These are phyloP conservation scores for Arothron firmamentum DNA, from an alignment of 2,113 vertebrate species.

Conservation along the genomic window DNA sequence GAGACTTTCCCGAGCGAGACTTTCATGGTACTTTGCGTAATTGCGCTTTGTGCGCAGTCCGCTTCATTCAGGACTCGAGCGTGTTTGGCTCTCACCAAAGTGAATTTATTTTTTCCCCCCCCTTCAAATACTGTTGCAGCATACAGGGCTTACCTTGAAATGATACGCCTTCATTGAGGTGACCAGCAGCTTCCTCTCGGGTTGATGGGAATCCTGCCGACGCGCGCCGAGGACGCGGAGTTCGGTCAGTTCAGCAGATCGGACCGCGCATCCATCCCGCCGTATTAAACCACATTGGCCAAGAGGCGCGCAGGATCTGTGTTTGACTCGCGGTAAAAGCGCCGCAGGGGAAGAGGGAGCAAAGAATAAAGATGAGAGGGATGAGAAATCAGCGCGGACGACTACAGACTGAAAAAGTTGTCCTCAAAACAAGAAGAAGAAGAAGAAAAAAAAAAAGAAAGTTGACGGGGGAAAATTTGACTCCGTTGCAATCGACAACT, in stretches of 20 bases:
- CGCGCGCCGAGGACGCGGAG: constrained; percentile 46
- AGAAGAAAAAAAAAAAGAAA: constrained; percentile 46
- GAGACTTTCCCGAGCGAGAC: too few species aligned
- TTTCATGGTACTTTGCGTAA: too few species aligned
- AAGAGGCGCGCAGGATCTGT: constrained; percentile 32
- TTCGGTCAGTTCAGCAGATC: constrained; percentile 58
- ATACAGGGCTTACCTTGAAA: constrained; percentile 68
- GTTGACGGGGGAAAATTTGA: constrained; percentile 34
- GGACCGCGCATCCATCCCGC: constrained; percentile 47
- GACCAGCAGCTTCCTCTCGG: constrained; percentile 53
- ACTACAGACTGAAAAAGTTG: constrained; percentile 54
- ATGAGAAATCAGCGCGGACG: constrained; percentile 20
- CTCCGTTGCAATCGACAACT: constrained; percentile 20
- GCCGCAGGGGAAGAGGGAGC: background rate
- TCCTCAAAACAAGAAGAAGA: constrained; percentile 34
- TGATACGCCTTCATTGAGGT: constrained; percentile 63
- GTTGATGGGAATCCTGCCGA: constrained; percentile 63
- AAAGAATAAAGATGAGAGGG: constrained; percentile 12
- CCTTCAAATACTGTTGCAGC: background rate
- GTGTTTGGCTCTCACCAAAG: too few species aligned
- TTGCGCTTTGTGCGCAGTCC: too few species aligned
- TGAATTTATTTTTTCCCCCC: too few species aligned
- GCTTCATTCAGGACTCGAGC: too few species aligned
- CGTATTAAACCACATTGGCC: constrained; percentile 38
- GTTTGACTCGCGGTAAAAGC: constrained; percentile 13